Evolutionary conservation across 1,140 invertebrate genomes (phyloP), one percentile per base, ranked within the genome.

Genomic region (Oryctes rhinoceros): DNA sequence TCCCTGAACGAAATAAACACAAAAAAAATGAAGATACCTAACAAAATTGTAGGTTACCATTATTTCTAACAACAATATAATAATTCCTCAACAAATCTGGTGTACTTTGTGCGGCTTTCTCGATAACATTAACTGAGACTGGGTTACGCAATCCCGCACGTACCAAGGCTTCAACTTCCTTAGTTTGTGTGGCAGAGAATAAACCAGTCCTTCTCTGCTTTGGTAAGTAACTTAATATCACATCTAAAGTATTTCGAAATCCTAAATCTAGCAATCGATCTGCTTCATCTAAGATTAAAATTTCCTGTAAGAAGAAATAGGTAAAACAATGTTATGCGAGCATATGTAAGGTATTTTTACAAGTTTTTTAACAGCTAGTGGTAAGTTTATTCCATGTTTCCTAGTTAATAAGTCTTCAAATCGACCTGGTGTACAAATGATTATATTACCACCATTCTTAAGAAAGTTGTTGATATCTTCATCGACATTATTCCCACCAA

Each of bases 171-270:
- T 96, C 92, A 0, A 99, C 90, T 89, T 99, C 96, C 87, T 97
- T 97, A 0, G 98, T 99, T 89, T 99, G 98, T 18, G 99, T 99
- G 6, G 99, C 99, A 37, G 98, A 99, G 89, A 99, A 99, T 20
- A 99, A 90, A 0, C 97, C 97, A 0, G 99, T 99, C 85, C 97
- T 90, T 83, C 99, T 89, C 85, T 98, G 96, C 78, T 97, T 94
- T 0, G 99, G 98, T 67, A 99, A 88, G 88, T 94, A 96, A 84
- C 93, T 92, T 0, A 99, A 89, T 84, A 99, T 99, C 59, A 93
- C 95, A 83, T 96, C 96, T 0, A 99, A 89, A n/a, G 94, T 93
- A 9, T 91, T 89, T 85, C 95, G 94, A 88, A 99, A 99, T 4
- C 98, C 98, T 82, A 98, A 90, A 85, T 98, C 97, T 49, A 99